Evolutionary conservation across 2,113 vertebrate genomes (phyloP).

Genomic region (Scolopax mira): DNA sequence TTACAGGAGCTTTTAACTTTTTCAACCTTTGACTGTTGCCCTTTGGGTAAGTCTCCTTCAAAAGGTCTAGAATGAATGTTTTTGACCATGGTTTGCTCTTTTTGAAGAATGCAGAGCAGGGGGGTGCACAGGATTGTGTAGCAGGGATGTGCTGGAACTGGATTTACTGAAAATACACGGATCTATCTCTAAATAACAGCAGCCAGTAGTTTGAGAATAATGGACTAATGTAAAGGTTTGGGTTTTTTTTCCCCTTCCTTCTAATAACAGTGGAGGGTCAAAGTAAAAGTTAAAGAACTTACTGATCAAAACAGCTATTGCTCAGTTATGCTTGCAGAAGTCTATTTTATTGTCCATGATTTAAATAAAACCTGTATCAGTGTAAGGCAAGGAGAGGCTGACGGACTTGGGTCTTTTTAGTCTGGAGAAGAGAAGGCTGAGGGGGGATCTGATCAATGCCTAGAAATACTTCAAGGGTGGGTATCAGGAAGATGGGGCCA

Average conservation of each 20-base stretch:
- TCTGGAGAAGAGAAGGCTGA: no score
- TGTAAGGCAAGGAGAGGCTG: neutral
- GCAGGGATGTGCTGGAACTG: neutral
- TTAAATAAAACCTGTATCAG: neutral
- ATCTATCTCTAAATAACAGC: neutral
- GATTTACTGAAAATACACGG: neutral
- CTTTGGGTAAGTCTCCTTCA: neutral
- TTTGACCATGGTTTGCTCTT: neutral
- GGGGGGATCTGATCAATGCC: no score
- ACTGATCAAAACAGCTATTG: neutral
- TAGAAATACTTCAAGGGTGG: no score
- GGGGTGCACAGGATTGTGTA: neutral
- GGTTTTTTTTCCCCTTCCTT: neutral
- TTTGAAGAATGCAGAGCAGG: neutral
- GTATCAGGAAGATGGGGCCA: no score
- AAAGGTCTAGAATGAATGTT: neutral
- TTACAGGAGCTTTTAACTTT: neutral
- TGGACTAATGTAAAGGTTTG: neutral
- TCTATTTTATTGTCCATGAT: neutral
- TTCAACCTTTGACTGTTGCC: neutral
- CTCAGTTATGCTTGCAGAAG: neutral
- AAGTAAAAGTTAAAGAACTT: neutral
- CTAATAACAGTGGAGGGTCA: neutral
- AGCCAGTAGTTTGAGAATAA: neutral
- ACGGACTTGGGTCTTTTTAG: no score